Evolutionary conservation across 2,888 invertebrate genomes (phyloP).

Genomic region (Acanthoscelides obtectus): DNA sequence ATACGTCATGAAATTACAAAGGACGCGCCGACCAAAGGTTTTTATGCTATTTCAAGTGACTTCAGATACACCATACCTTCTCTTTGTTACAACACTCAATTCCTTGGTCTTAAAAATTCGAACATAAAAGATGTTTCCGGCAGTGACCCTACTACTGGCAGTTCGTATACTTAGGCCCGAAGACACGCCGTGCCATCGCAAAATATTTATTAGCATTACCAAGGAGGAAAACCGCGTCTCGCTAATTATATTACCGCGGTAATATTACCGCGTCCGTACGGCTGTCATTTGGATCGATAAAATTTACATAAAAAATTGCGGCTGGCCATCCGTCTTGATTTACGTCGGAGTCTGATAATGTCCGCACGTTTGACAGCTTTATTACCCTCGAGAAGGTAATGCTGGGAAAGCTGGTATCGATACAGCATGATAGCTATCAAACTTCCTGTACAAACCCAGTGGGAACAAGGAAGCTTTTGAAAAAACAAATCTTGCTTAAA

Average conservation of each 20-base stretch:
- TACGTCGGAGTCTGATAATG: constrained; percentile 11
- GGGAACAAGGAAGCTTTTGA: too few species aligned
- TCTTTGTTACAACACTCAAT: too few species aligned
- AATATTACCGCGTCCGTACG: constrained; percentile 3
- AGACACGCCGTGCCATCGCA: background rate
- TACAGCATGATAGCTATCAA: background rate
- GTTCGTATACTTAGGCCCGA: too few species aligned
- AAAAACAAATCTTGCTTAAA: too few species aligned
- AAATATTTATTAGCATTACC: constrained; percentile 1
- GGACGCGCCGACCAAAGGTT: too few species aligned
- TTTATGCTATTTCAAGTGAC: too few species aligned
- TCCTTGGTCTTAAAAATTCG: too few species aligned
- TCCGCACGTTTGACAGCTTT: constrained; percentile 15
- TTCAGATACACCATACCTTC: too few species aligned
- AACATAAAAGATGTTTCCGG: too few species aligned
- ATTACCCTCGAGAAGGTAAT: constrained; percentile 11
- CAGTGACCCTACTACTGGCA: too few species aligned
- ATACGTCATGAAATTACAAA: too few species aligned
- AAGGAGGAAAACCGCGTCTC: background rate
- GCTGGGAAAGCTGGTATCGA: background rate
- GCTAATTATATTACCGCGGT: constrained; percentile 1
- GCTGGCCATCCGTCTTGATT: constrained; percentile 15
- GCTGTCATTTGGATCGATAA: constrained; percentile 13
- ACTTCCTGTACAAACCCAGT: too few species aligned
- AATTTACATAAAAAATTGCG: constrained; percentile 19